Evolutionary conservation across 2,888 invertebrate genomes (phyloP), one percentile per base, ranked within the genome.

Genomic region (Thereva unica): DNA sequence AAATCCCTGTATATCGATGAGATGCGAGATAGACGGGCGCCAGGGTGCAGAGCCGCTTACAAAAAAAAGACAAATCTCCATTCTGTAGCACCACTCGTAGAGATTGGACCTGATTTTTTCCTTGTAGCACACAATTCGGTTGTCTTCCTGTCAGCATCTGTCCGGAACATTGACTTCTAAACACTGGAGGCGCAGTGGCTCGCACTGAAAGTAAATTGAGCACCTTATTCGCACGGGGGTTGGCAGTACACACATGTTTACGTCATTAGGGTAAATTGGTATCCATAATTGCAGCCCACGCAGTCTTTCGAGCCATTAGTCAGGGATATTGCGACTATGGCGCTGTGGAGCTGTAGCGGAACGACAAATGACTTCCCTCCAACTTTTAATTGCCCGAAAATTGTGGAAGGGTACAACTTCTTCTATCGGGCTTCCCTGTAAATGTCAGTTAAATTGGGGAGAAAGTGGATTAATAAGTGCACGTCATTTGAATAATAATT

Each of bases 401-500:
- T 41, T 61, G 49, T 5, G n/a, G 12, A 23, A 50, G 34, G 38
- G 50, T 45, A 45, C 40, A 35, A 54, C 49, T 40, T n/a, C 47
- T 54, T 8, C 45, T 1, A 54, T n/a, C 53, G 35, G 64, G 45
- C 45, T 49, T 55, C 34, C 61, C 50, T 67, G 67, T 61, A 57
- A 66, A 68, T 69, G 67, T 69, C 66, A 66, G 66, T 59, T 69
- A 68, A 69, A 68, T 64, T 67, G 64, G 66, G 66, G 65, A 55
- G 56, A 66, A 67, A 64, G 53, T 63, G 67, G 67, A 64, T 67
- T 66, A 66, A 66, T 66, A 68, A 66, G 56, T 49, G 63, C 49
- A 34, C 68, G 42, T 66, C 64, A 66, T 69, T 69, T 66, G 69
- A 69, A 69, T 69, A 66, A 66, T 68, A 69, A 69, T 67, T 67